These are phyloP conservation scores for Nomada fabriciana DNA, from an alignment of 2,888 invertebrate genomes.

Conservation along the genomic window DNA sequence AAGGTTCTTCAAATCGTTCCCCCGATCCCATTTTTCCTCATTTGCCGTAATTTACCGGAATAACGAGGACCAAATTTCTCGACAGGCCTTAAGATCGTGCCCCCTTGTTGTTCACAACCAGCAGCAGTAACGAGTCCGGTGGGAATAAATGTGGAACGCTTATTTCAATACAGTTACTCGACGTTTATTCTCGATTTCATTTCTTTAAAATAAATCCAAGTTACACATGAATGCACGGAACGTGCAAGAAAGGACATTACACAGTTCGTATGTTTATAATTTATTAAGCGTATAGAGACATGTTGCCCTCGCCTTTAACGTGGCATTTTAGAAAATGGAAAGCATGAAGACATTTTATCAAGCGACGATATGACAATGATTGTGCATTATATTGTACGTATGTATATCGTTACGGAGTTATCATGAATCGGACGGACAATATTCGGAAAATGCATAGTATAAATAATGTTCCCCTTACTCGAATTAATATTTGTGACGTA, in stretches of 20 bases:
- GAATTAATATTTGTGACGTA: slow-evolving; percentile 38
- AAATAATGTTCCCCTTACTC: slow-evolving; percentile 49
- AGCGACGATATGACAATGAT: slow-evolving; percentile 9
- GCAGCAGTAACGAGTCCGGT: neutral
- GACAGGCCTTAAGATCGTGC: too few relatives aligned
- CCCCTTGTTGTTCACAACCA: neutral
- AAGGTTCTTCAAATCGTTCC: too few relatives aligned
- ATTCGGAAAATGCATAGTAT: slow-evolving; percentile 20
- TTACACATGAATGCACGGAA: slow-evolving; percentile 3
- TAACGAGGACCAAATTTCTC: too few relatives aligned
- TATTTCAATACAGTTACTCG: neutral
- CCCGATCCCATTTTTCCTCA: too few relatives aligned
- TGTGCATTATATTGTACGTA: slow-evolving; percentile 13
- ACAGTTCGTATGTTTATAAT: slow-evolving; percentile 11
- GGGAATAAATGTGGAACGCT: neutral
- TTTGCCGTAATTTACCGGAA: too few relatives aligned
- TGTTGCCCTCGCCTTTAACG: neutral
- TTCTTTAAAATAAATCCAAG: slow-evolving; percentile 10
- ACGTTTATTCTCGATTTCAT: slow-evolving; percentile 4
- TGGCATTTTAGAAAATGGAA: neutral
- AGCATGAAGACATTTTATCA: neutral
- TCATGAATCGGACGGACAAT: slow-evolving; percentile 49
- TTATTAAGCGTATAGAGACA: slow-evolving; percentile 50
- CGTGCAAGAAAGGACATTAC: neutral
- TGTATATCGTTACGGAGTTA: slow-evolving; percentile 3